Conservation (phyloP, 2,113 vertebrate species). For the Lipophrys pholis region DNA sequence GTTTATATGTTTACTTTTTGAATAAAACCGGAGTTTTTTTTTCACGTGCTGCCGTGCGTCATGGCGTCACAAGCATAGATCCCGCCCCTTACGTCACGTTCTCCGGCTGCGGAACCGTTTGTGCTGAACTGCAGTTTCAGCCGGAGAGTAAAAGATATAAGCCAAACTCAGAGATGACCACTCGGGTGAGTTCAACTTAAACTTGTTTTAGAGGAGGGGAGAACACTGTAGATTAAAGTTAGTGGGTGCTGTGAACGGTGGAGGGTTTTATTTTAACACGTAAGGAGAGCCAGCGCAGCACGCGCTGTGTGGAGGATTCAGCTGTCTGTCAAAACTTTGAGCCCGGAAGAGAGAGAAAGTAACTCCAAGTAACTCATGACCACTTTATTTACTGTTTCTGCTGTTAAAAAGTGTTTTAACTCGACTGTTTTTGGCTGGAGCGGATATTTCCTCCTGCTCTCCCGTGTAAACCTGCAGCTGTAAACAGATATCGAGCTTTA, state of each 20-base stretch:
- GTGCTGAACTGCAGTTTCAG: constrained; percentile 43
- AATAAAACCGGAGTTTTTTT: neutral
- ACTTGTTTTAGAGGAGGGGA: no score
- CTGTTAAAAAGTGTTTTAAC: no score
- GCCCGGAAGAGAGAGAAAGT: constrained; percentile 64
- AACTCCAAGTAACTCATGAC: constrained; percentile 52
- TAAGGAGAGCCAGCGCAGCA: constrained; percentile 29
- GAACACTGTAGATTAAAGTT: neutral
- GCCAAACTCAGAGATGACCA: constrained; percentile 62
- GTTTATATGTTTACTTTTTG: no score
- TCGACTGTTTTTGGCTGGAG: no score
- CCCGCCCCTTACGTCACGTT: constrained; percentile 45
- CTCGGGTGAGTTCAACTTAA: constrained; percentile 69
- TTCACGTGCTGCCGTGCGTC: neutral
- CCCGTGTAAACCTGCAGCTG: no score
- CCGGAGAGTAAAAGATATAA: neutral
- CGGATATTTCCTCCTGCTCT: no score
- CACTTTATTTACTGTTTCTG: neutral
- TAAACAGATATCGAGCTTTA: no score
- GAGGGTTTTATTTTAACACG: neutral
- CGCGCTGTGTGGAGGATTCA: constrained; percentile 49
- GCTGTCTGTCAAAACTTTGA: constrained; percentile 70
- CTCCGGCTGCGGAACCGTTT: constrained; percentile 34
- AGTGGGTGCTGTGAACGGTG: neutral
- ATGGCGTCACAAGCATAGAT: constrained; percentile 17